A percentile compares a stretch with the other conserved stretches of the same genome.
phyloP scores from a whole-genome alignment of 1,140 invertebrate species.

The Achroia grisella region DNA sequence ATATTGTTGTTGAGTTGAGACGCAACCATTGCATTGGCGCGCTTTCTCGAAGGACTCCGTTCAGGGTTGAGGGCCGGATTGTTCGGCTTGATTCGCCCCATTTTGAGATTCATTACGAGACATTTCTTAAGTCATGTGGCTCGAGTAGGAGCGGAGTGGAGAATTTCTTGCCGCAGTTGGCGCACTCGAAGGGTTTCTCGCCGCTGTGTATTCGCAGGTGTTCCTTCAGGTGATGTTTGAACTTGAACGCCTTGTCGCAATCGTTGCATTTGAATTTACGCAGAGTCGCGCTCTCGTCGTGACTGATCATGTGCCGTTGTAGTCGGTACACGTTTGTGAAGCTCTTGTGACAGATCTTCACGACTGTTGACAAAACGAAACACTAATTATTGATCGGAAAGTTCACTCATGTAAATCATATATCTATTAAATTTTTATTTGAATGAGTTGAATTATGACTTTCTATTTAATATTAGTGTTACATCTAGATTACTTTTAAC shows the following conservation, averaged over 20 bases:
- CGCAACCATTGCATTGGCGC: slow-evolving; percentile 62
- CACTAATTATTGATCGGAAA: no score
- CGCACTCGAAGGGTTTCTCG: slow-evolving; percentile 98
- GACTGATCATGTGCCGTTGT: slow-evolving; percentile 97
- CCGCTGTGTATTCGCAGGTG: slow-evolving; percentile 97
- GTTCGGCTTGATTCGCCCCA: slow-evolving; percentile 75
- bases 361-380: slow-evolving; percentile 80
- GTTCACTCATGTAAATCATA: no score
- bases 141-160: slow-evolving; percentile 99
- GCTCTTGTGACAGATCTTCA: slow-evolving; percentile 97
- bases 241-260: slow-evolving; percentile 99
- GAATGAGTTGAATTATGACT: no score
- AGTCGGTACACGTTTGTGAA: slow-evolving; percentile 97
- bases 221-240: slow-evolving; percentile 99
- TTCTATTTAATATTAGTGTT: no score
- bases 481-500: no score
- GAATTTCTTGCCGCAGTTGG: slow-evolving; percentile 98
- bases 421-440: no score
- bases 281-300: slow-evolving; percentile 94
- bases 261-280: slow-evolving; percentile 98
- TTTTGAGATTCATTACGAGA: slow-evolving; percentile 92
- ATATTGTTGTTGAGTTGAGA: slow-evolving; percentile 73
- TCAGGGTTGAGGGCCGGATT: slow-evolving; percentile 72
- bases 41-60: slow-evolving; percentile 63
- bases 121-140: slow-evolving; percentile 99